Base-by-base conservation (phyloP, 2,113 vertebrate species). In the Poeciliopsis prolifica region DNA sequence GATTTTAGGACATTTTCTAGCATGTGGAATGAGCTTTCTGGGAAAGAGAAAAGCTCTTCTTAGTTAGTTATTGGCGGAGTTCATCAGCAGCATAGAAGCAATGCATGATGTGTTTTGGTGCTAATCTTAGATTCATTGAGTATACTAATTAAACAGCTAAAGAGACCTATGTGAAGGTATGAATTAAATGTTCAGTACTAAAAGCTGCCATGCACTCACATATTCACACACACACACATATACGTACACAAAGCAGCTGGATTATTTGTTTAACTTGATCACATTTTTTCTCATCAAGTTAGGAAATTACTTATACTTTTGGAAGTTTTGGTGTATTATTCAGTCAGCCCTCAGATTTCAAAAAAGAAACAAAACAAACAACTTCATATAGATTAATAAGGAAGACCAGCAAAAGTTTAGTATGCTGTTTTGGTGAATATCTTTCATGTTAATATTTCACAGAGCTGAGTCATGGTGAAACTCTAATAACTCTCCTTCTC, bases 1-100 rank as follows among this genome's bases (percentile, higher is more conserved):
- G 74, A 88, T 81, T 80, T 82, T 58, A 30, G 65, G 77, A 82
- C 77, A 78, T 82, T 83, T 82, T 71, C 72, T 73, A 60, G 44
- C 71, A 64, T 29, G 61, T 58, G 75, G 3, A 85, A 66, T 70
- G 37, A 62, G 66, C 26, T 79, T 69, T 74, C 54, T 80, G 61
- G 33, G 81, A 19, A 79, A 79, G 63, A 80, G 61, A 35, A 84
- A 58, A 65, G 24, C 17, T 65, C 14, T 29, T 19, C 14, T 0
- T 58, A n/a, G 51, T 58, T 58, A 22, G 74, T 24, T 87, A 64
- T 77, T 74, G 62, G 3, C 5, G 17, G 44, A 19, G 15, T 48
- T 51, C 42, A 73, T 58, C 51, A 58, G 17, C 7, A 10, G 3
- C 22, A 58, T 24, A 24, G 22, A 5, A 54, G 22, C 14, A 48